Evolutionary conservation across 1,140 invertebrate genomes (phyloP).

Genomic region (Monochamus saltuarius): DNA sequence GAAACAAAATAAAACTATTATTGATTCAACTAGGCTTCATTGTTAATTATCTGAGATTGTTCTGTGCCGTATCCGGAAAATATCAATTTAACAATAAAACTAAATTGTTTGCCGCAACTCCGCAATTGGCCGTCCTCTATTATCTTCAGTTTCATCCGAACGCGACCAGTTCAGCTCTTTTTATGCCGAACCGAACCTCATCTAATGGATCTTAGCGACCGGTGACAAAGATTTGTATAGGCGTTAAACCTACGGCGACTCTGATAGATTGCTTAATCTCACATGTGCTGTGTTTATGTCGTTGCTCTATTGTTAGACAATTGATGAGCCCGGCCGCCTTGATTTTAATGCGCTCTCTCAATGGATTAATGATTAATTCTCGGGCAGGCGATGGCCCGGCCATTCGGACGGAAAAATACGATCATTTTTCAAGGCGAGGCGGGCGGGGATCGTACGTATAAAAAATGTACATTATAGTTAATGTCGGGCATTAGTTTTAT

Average conservation of each 20-base stretch:
- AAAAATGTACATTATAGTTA: conserved; percentile 21
- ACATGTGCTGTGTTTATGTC: conserved; percentile 35
- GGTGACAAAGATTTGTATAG: conserved; percentile 25
- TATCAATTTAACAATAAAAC: too few species aligned
- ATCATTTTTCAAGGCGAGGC: conserved; percentile 22
- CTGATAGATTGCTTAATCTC: conserved; percentile 36
- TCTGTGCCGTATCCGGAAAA: too few species aligned
- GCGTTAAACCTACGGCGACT: conserved; percentile 24
- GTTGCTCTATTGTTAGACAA: conserved; percentile 36
- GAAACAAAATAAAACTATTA: too few species aligned
- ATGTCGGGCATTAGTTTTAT: conserved; percentile 20
- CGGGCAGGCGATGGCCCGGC: background rate
- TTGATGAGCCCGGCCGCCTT: conserved; percentile 37
- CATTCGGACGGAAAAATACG: conserved; percentile 1
- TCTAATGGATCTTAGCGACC: conserved; percentile 20
- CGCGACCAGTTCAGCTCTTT: conserved; percentile 14
- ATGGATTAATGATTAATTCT: conserved; percentile 36
- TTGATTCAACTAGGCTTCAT: too few species aligned
- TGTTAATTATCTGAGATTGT: too few species aligned
- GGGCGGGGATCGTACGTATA: conserved; percentile 6
- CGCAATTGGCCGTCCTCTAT: background rate
- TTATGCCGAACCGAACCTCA: background rate
- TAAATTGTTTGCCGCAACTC: too few species aligned
- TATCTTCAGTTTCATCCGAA: conserved; percentile 16
- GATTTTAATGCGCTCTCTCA: conserved; percentile 34